Evolutionary conservation across 2,113 vertebrate genomes (phyloP).

Genomic region (Leptobrachium ailaonicum): DNA sequence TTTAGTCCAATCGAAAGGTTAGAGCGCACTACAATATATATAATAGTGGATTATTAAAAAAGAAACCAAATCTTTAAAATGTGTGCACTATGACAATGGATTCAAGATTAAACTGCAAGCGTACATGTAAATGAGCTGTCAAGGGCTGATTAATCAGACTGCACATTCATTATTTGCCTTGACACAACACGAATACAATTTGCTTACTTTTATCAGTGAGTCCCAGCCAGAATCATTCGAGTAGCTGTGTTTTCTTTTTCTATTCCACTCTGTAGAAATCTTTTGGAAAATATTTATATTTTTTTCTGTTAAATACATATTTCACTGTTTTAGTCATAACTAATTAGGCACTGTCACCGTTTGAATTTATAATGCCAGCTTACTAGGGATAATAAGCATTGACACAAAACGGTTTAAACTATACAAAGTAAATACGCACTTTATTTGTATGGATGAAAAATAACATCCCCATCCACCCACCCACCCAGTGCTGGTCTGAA

Average conservation of each 20-base stretch:
- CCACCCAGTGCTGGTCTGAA: too few relatives aligned
- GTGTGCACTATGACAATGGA: neutral
- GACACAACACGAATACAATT: constrained; percentile 43
- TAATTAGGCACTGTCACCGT: constrained; percentile 45
- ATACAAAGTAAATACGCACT: too few relatives aligned
- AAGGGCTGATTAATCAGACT: constrained; percentile 43
- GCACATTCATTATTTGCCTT: constrained; percentile 48
- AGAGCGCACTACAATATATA: neutral
- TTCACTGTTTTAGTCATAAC: constrained; percentile 38
- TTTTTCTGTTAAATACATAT: constrained; percentile 31
- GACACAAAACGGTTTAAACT: too few relatives aligned
- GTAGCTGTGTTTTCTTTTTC: constrained; percentile 32
- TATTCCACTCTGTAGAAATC: constrained; percentile 41
- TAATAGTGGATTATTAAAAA: neutral
- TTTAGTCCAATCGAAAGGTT: too few relatives aligned
- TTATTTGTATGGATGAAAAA: too few relatives aligned
- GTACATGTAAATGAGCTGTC: constrained; percentile 43
- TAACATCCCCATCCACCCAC: too few relatives aligned
- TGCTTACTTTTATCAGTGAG: constrained; percentile 42
- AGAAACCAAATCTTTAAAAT: constrained; percentile 10
- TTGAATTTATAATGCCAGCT: constrained; percentile 33
- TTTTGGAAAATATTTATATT: constrained; percentile 44
- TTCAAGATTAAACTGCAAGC: constrained; percentile 33
- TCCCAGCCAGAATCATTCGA: constrained; percentile 33
- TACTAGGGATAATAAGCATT: constrained; percentile 3